These are phyloP conservation scores for Anthonomus grandis DNA, from an alignment of 1,140 invertebrate species.

Conservation along the genomic window DNA sequence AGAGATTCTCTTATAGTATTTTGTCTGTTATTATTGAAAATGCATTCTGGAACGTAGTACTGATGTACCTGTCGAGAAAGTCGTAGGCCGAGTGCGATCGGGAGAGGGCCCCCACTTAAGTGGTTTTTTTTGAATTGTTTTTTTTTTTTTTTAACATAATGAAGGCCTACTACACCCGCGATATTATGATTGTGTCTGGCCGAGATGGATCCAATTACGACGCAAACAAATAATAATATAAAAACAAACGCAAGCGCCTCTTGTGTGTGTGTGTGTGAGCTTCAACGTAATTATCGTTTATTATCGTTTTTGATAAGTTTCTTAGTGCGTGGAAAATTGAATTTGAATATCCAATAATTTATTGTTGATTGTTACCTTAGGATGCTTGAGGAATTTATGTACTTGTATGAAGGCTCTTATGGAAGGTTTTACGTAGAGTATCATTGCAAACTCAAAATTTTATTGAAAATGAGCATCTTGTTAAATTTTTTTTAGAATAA, in stretches of 20 bases:
- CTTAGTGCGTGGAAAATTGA: not conserved
- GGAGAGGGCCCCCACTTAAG: not conserved
- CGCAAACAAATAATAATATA: slow-evolving; percentile 5
- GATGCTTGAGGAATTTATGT: not conserved
- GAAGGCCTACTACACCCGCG: not conserved
- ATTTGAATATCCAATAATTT: not conserved
- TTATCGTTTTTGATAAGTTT: not conserved
- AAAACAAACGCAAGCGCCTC: slow-evolving; percentile 7
- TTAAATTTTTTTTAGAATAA: too few species aligned
- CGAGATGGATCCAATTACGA: slow-evolving; percentile 9
- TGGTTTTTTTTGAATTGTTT: not conserved
- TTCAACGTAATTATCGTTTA: slow-evolving; percentile 11
- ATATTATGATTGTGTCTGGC: slow-evolving; percentile 1
- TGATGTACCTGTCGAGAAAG: not conserved
- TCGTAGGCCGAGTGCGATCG: not conserved
- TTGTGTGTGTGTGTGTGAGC: too few species aligned
- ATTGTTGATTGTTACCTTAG: not conserved
- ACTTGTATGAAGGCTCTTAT: slow-evolving; percentile 1
- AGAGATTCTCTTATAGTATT: too few species aligned
- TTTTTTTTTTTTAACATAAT: not conserved
- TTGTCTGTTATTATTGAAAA: too few species aligned
- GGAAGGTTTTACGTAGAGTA: not conserved
- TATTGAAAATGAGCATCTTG: too few species aligned
- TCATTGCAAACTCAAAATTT: slow-evolving; percentile 18
- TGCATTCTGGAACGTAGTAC: too few species aligned